Evolutionary conservation across 2,113 vertebrate genomes (phyloP), one percentile per base, ranked within the genome.

Genomic region (Charadrius vociferus): DNA sequence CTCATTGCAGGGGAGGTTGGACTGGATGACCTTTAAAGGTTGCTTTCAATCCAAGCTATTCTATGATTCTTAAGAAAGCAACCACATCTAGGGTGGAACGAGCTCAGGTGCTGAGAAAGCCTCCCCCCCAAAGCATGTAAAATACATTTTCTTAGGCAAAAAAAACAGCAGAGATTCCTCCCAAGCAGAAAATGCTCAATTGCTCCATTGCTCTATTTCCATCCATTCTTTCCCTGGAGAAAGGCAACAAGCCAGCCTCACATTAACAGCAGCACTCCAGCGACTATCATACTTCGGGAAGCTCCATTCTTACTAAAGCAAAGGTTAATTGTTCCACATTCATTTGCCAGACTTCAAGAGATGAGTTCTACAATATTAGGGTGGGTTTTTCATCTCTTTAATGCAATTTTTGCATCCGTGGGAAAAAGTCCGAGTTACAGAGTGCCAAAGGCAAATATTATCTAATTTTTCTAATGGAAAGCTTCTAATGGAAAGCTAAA

Each of bases 391-490:
- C 30, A 95, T 62, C 72, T 68, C 63, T 74, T 81, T 68, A 95
- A 93, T 87, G 85, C 41, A 56, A 72, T 93, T 92, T 86, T 56
- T 65, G 49, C 49, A 86, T 86, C 81, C 93, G 74, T 62, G 70
- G 52, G 52, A 92, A 86, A 79, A 73, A 52, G 12, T 27, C 50
- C 0, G 9, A 81, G 53, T 65, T 34, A 24, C 47, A 74, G 89
- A 73, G 37, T 75, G 88, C 94, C 86, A 72, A 90, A 96, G 90
- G 96, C 94, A 95, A 96, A 49, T 58, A 88, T 78, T 88, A 89
- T 65, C 70, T 83, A 75, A 53, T 89, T 92, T 93, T 68, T 93
- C 83, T 95, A 90, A 89, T 88, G 86, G 72, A 90, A 92, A 92
- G 53, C 58, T 77, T 58, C 61, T 95, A 83, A 94, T 56, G 68